Evolutionary conservation across 2,113 vertebrate genomes (phyloP).

Genomic region (Cinclus mexicanus): DNA sequence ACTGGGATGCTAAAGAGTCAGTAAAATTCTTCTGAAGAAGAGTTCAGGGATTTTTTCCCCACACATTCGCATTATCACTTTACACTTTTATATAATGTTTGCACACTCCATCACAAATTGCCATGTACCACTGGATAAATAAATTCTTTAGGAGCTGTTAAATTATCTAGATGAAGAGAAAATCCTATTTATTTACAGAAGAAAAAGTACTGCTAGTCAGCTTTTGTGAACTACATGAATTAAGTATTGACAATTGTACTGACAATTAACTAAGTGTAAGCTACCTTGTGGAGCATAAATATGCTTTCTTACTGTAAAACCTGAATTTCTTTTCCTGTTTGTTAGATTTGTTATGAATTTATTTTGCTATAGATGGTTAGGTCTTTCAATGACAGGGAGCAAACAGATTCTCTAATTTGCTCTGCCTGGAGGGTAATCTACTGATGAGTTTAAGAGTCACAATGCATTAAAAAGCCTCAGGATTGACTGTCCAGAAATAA

Average conservation of each 20-base stretch:
- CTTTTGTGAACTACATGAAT: not conserved
- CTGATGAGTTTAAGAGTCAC: not conserved
- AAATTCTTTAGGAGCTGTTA: not conserved
- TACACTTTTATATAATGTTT: not conserved
- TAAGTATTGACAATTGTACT: not conserved
- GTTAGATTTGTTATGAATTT: not conserved
- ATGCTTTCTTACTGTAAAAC: not conserved
- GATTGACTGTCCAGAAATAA: constrained; percentile 7
- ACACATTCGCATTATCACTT: not conserved
- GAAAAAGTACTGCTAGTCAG: not conserved
- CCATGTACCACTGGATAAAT: not conserved
- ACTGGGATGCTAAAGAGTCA: not conserved
- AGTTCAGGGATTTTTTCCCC: not conserved
- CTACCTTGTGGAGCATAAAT: not conserved
- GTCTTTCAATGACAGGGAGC: not conserved
- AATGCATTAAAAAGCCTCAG: not conserved
- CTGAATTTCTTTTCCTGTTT: not conserved
- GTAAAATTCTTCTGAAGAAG: not conserved
- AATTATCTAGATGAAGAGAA: not conserved
- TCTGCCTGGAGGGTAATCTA: not conserved
- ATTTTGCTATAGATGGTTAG: not conserved
- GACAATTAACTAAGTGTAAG: not conserved
- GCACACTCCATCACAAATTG: not conserved
- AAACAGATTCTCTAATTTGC: not conserved
- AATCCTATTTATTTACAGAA: not conserved